phyloP scores from a whole-genome alignment of 53 echinoderm and acorn worm genomes.

The Henricia sp. region DNA sequence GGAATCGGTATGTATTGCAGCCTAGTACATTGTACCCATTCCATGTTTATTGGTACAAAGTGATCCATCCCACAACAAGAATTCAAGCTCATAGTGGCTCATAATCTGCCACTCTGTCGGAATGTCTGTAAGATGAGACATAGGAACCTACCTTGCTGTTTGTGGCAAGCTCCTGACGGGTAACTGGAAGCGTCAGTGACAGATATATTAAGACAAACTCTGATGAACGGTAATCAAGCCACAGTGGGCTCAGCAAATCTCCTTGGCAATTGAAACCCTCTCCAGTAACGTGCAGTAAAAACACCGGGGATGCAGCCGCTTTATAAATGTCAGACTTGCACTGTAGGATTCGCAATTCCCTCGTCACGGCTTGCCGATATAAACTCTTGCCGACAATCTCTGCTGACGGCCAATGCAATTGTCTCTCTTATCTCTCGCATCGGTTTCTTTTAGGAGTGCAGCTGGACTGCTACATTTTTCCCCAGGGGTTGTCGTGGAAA shows the following conservation, averaged over 20 bases:
- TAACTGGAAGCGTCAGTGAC: neutral
- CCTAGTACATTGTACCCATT: too few species aligned
- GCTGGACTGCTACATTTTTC: conserved; percentile 31
- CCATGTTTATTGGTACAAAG: too few species aligned
- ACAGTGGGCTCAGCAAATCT: neutral
- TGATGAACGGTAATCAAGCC: neutral
- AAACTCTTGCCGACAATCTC: neutral
- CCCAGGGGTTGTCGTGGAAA: neutral
- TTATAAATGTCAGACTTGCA: neutral
- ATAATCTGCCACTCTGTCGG: neutral
- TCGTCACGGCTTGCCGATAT: neutral
- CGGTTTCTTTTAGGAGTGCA: neutral
- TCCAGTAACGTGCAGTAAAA: neutral
- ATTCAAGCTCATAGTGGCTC: too few species aligned
- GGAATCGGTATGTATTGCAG: too few species aligned
- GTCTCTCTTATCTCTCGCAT: neutral
- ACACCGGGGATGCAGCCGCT: neutral
- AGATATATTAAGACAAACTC: conserved; percentile 10
- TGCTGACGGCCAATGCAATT: neutral
- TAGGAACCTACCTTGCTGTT: neutral
- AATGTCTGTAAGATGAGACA: neutral
- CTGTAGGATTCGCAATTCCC: neutral
- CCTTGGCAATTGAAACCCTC: neutral
- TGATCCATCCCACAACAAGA: too few species aligned
- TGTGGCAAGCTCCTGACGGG: neutral